Conservation (phyloP, 2,113 vertebrate species). For the Scomber colias region DNA sequence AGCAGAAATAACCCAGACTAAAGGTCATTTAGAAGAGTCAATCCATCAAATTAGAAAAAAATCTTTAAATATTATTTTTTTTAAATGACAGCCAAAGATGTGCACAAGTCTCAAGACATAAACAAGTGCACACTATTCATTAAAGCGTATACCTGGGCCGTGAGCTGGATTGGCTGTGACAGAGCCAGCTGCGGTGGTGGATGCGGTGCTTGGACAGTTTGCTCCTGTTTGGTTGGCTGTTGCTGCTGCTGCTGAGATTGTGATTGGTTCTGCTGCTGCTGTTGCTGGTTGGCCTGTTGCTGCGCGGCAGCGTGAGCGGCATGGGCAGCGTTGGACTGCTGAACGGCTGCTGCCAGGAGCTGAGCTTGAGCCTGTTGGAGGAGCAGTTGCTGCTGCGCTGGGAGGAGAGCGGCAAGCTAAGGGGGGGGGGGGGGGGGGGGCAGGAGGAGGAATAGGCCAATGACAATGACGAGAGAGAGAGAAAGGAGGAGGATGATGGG, state of each 20-base stretch:
- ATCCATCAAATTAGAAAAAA: no score
- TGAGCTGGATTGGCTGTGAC: conserved; percentile 94
- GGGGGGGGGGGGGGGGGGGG: not conserved
- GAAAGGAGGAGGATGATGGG: not conserved
- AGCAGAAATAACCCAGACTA: no score
- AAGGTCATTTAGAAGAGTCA: not conserved
- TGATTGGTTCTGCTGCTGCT: conserved; percentile 60
- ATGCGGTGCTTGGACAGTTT: conserved; percentile 81
- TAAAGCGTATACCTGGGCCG: conserved; percentile 87
- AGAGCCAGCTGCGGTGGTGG: conserved; percentile 86
- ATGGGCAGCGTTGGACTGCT: conserved; percentile 89
- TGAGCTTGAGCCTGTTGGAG: conserved; percentile 93
- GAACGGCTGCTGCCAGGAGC: conserved; percentile 91
- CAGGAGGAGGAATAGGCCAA: not conserved
- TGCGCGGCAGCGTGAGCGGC: conserved; percentile 81
- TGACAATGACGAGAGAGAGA: not conserved
- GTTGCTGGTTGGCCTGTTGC: conserved; percentile 77
- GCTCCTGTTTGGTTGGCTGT: conserved; percentile 77
- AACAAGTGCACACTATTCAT: no score
- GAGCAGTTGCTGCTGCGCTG: conserved; percentile 92
- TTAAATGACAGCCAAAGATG: no score
- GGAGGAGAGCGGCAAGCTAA: conserved; percentile 92
- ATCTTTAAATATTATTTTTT: no score
- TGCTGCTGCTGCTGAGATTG: conserved; percentile 70
- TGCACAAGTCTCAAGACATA: no score